phyloP scores from a whole-genome alignment of 2,888 invertebrate genomes.

The Melieria picta region DNA sequence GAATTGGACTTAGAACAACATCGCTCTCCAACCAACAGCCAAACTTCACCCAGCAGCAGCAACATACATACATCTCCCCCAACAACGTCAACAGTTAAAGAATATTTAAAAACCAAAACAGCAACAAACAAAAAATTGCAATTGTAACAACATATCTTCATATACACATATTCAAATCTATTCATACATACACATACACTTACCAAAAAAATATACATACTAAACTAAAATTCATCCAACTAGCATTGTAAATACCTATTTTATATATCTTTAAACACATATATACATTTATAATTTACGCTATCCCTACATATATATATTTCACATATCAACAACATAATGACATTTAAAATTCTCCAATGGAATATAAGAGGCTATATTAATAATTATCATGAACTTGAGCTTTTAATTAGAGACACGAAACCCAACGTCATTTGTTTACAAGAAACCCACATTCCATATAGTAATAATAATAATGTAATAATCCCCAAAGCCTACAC shows the following conservation, averaged over 20 bases:
- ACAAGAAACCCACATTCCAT: background rate
- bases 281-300: too few relatives aligned
- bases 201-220: background rate
- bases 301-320: too few relatives aligned
- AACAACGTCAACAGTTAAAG: background rate
- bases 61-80: background rate
- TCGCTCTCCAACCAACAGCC: background rate
- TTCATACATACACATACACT: background rate
- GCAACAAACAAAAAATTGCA: background rate
- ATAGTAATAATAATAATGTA: background rate
- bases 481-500: too few relatives aligned
- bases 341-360: too few relatives aligned
- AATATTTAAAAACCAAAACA: conserved; percentile 1
- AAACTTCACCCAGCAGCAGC: too few relatives aligned
- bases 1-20: too few relatives aligned
- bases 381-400: background rate
- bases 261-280: background rate
- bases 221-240: background rate
- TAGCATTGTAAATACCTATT: background rate
- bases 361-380: too few relatives aligned
- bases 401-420: background rate
- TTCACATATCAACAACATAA: too few relatives aligned
- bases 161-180: background rate
- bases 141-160: background rate
- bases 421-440: background rate